Evolutionary conservation across 2,797 vertebrate genomes (phyloP).

Genomic region (Ceyx erithaca): DNA sequence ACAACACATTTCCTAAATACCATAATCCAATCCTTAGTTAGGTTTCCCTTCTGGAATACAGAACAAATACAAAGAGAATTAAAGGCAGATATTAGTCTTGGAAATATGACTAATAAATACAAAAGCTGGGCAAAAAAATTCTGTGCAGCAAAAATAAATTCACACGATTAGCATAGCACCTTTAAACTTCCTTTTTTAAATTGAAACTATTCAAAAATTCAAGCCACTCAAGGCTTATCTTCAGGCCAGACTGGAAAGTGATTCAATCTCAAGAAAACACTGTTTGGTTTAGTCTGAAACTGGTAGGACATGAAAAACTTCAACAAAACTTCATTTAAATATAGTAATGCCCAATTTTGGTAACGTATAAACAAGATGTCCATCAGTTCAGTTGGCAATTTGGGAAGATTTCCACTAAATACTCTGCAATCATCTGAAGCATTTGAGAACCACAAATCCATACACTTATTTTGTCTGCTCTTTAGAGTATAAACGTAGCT

Average conservation of each 20-base stretch:
- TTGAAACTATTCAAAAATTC: slow-evolving; percentile 25
- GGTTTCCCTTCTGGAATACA: neutral
- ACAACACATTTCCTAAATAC: neutral
- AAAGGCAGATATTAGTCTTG: neutral
- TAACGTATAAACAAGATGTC: slow-evolving; percentile 60
- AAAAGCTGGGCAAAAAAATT: slow-evolving; percentile 50
- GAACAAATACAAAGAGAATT: neutral
- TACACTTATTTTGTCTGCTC: neutral
- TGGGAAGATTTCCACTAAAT: slow-evolving; percentile 50
- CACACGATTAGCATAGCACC: neutral
- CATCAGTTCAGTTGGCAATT: slow-evolving; percentile 51
- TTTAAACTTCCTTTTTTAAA: neutral
- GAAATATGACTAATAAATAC: slow-evolving; percentile 27
- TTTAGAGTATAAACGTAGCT: slow-evolving; percentile 12
- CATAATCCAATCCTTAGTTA: neutral
- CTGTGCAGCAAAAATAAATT: slow-evolving; percentile 9
- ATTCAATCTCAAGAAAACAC: slow-evolving; percentile 44
- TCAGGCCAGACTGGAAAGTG: slow-evolving; percentile 34
- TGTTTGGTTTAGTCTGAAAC: slow-evolving; percentile 51
- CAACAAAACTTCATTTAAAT: slow-evolving; percentile 64
- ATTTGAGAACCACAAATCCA: slow-evolving; percentile 35
- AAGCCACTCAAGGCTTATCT: slow-evolving; percentile 16
- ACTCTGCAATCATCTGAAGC: slow-evolving; percentile 31
- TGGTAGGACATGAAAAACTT: slow-evolving; percentile 57
- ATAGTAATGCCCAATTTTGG: slow-evolving; percentile 61